Percentiles rank a stretch among this genome's conserved stretches.
Conservation (phyloP, 2,797 vertebrate species). For the Pangasius djambal region DNA sequence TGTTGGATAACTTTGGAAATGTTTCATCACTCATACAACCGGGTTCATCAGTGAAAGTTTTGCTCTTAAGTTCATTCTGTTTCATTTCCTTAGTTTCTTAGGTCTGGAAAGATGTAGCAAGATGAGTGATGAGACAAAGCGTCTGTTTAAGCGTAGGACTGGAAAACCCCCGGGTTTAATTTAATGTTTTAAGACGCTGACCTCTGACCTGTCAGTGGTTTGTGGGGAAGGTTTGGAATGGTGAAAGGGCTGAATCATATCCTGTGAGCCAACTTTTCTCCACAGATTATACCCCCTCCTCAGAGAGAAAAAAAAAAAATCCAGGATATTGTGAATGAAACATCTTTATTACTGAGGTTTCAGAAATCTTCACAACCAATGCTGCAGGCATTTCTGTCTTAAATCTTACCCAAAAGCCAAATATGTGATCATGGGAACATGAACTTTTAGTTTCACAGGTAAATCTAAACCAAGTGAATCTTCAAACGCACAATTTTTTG, state of each 20-base stretch:
- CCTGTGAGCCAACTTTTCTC: slow-evolving; percentile 4
- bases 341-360: not conserved
- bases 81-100: not conserved
- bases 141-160: not conserved
- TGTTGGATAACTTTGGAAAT: not conserved
- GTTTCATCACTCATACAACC: not conserved
- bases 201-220: slow-evolving; percentile 24
- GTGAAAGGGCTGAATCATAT: slow-evolving; percentile 37
- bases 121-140: not conserved
- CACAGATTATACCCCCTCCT: not conserved
- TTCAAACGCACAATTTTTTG: not conserved
- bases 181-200: slow-evolving; percentile 25
- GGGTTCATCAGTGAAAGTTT: not conserved
- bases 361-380: not conserved
- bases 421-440: not conserved
- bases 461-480: not conserved
- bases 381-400: not conserved
- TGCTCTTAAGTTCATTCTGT: not conserved
- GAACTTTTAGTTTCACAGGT: not conserved
- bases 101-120: not conserved
- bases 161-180: slow-evolving; percentile 21
- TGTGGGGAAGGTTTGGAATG: slow-evolving; percentile 18
- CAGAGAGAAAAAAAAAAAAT: not conserved
- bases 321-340: not conserved
- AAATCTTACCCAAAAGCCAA: not conserved